Conservation (phyloP, 2,113 vertebrate species). For the Manacus vitellinus region DNA sequence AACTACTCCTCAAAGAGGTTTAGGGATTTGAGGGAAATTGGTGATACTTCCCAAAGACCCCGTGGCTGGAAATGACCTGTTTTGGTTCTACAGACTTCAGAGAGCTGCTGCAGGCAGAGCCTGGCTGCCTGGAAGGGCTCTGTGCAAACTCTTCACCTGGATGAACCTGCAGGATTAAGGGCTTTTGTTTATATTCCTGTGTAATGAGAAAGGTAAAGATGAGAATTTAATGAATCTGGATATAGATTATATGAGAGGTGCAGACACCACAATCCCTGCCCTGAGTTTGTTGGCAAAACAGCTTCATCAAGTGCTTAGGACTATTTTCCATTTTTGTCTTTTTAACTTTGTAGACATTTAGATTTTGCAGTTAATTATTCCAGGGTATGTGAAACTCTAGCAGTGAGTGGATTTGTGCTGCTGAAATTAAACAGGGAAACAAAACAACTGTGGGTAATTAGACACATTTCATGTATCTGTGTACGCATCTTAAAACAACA, state of each 20-base stretch:
- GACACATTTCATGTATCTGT: slow-evolving; percentile 39
- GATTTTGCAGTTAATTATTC: slow-evolving; percentile 40
- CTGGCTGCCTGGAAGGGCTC: neutral
- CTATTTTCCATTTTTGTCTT: neutral
- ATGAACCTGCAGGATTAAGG: neutral
- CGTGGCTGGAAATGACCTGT: neutral
- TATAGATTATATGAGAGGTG: neutral
- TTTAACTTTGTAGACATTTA: neutral
- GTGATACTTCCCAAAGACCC: neutral
- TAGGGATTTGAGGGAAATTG: neutral
- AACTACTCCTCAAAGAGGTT: neutral
- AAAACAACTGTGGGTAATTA: slow-evolving; percentile 51
- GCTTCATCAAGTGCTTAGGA: neutral
- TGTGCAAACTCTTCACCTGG: neutral
- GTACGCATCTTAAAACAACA: slow-evolving; percentile 24
- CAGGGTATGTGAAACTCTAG: neutral
- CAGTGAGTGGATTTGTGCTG: slow-evolving; percentile 24
- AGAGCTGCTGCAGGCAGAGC: neutral
- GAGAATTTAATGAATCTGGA: neutral
- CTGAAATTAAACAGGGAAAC: slow-evolving; percentile 34
- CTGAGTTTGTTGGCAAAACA: neutral
- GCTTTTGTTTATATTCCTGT: neutral
- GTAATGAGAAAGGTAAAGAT: neutral
- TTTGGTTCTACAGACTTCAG: neutral
- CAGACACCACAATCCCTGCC: neutral